These are phyloP conservation scores for Leucoma salicis DNA, from an alignment of 2,888 invertebrate species.

Conservation along the genomic window DNA sequence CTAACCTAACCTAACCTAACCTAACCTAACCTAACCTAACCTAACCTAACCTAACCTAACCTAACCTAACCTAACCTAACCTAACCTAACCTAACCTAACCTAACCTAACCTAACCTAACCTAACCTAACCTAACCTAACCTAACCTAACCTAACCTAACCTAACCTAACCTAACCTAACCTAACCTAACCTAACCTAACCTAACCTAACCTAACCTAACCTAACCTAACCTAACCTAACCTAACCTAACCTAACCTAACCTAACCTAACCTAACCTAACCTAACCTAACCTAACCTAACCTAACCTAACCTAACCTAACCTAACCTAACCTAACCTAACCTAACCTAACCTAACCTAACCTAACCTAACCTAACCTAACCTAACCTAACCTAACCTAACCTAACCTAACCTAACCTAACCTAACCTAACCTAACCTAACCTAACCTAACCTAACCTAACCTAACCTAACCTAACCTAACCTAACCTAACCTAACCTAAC, in stretches of 20 bases:
- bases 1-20: constrained; percentile 6
- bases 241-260: constrained; percentile 6
- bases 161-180: constrained; percentile 6
- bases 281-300: constrained; percentile 6
- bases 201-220: constrained; percentile 6
- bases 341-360: constrained; percentile 6
- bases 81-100: constrained; percentile 6
- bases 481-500: constrained; percentile 6
- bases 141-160: constrained; percentile 6
- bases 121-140: constrained; percentile 6
- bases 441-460: constrained; percentile 6
- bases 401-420: constrained; percentile 5
- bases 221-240: constrained; percentile 6
- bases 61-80: constrained; percentile 6
- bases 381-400: constrained; percentile 6
- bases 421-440: constrained; percentile 6
- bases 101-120: constrained; percentile 6
- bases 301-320: constrained; percentile 6
- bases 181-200: constrained; percentile 6
- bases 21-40: constrained; percentile 6
- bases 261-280: constrained; percentile 6
- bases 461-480: constrained; percentile 6
- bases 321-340: constrained; percentile 6
- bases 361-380: constrained; percentile 6
- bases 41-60: constrained; percentile 6